Conservation (phyloP, 1,140 invertebrate genomes). For the Cecropterus lyciades region DNA sequence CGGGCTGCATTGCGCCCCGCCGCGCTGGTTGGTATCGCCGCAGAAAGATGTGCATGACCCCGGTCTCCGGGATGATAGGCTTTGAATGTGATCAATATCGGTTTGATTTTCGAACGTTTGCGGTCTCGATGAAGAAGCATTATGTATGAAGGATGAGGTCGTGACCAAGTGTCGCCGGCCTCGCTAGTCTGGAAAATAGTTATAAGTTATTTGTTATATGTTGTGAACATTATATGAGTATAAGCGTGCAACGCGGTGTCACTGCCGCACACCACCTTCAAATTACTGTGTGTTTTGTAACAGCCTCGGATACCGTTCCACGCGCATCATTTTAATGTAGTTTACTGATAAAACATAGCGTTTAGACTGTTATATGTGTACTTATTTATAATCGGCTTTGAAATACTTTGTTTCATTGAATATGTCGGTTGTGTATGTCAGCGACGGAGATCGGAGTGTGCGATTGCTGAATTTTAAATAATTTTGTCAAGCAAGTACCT, state of each 20-base stretch:
- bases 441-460: constrained; percentile 23
- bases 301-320: constrained; percentile 61
- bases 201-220: constrained; percentile 69
- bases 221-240: constrained; percentile 53
- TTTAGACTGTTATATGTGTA: constrained; percentile 28
- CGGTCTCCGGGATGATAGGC: background rate
- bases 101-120: constrained; percentile 32
- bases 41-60: constrained; percentile 10
- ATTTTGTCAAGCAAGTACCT: constrained; percentile 21
- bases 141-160: constrained; percentile 42
- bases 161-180: constrained; percentile 46
- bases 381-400: constrained; percentile 27
- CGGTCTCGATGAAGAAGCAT: constrained; percentile 46
- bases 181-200: constrained; percentile 51
- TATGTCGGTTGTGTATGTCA: constrained; percentile 50
- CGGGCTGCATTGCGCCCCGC: constrained; percentile 7
- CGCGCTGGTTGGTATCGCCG: background rate
- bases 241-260: constrained; percentile 37
- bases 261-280: constrained; percentile 37
- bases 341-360: constrained; percentile 25
- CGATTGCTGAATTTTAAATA: constrained; percentile 4
- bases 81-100: constrained; percentile 34
- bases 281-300: constrained; percentile 50
- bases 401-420: constrained; percentile 37
- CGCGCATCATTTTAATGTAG: constrained; percentile 27